Evolutionary conservation across 2,113 vertebrate genomes (phyloP).

Genomic region (Phylloscopus trochiloides): DNA sequence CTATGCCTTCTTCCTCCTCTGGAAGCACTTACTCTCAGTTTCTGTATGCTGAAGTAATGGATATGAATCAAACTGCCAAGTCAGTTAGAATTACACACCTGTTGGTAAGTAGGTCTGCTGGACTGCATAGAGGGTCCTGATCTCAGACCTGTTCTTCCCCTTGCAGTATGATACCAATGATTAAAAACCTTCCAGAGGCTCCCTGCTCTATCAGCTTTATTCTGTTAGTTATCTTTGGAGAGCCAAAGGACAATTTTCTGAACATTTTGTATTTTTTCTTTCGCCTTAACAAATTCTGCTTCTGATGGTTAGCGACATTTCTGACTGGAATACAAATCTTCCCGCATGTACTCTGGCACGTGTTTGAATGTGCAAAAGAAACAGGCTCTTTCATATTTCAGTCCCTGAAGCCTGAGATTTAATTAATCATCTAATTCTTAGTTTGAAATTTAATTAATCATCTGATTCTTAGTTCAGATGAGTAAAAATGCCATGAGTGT

Average conservation of each 20-base stretch:
- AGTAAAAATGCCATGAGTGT: not conserved
- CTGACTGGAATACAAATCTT: not conserved
- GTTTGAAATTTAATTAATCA: not conserved
- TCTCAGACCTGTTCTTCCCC: not conserved
- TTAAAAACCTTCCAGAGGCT: not conserved
- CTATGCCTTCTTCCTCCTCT: not conserved
- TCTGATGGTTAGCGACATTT: not conserved
- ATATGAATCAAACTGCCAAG: not conserved
- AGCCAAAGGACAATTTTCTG: not conserved
- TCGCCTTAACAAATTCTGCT: not conserved
- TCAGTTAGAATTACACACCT: not conserved
- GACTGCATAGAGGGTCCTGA: not conserved
- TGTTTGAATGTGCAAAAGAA: not conserved
- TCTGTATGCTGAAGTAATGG: not conserved
- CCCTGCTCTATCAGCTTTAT: not conserved
- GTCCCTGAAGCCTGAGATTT: not conserved
- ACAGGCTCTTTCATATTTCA: not conserved
- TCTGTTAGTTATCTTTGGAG: not conserved
- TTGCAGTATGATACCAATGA: not conserved
- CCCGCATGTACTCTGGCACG: not conserved
- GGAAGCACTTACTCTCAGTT: not conserved
- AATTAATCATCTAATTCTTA: not conserved
- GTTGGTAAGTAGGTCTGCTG: not conserved
- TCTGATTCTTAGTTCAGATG: not conserved
- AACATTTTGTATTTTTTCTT: not conserved